Percentiles rank a stretch among this genome's conserved stretches.
phyloP scores from a whole-genome alignment of 1,140 invertebrate species.

The Rhopalosiphum maidis region DNA sequence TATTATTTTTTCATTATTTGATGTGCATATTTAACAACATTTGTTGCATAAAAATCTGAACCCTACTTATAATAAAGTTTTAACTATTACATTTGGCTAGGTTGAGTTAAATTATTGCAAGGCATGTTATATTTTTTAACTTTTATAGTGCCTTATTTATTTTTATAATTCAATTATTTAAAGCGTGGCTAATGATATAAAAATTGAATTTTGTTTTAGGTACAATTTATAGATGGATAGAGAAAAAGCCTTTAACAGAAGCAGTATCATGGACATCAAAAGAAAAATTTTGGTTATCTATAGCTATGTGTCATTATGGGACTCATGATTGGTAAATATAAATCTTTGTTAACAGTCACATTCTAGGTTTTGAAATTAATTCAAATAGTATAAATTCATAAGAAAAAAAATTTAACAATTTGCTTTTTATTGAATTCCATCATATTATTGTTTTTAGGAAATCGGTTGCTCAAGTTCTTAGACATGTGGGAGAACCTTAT shows the following conservation, averaged over 20 bases:
- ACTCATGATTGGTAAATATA: constrained; percentile 45
- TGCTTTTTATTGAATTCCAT: neutral
- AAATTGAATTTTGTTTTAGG: constrained; percentile 16
- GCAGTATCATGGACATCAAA: constrained; percentile 18
- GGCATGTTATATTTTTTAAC: too few relatives aligned
- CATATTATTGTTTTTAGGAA: constrained; percentile 30
- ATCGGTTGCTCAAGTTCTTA: constrained; percentile 16
- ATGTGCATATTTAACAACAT: too few relatives aligned
- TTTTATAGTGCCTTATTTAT: neutral
- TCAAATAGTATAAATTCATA: neutral
- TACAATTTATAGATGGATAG: constrained; percentile 44
- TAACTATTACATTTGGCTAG: too few relatives aligned
- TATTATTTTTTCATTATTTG: too few relatives aligned
- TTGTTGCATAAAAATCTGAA: too few relatives aligned
- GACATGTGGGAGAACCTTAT: constrained; percentile 25
- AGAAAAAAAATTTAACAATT: neutral
- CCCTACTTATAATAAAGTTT: too few relatives aligned
- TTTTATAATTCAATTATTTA: neutral
- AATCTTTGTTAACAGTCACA: neutral
- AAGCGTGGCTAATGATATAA: neutral
- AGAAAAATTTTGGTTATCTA: constrained; percentile 44
- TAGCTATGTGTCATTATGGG: constrained; percentile 12
- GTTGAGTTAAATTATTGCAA: too few relatives aligned
- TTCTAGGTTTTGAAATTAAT: neutral
- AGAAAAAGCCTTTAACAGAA: constrained; percentile 38